These are phyloP conservation scores for Ammodytes marinus DNA, from an alignment of 2,113 vertebrate species.

Conservation along the genomic window DNA sequence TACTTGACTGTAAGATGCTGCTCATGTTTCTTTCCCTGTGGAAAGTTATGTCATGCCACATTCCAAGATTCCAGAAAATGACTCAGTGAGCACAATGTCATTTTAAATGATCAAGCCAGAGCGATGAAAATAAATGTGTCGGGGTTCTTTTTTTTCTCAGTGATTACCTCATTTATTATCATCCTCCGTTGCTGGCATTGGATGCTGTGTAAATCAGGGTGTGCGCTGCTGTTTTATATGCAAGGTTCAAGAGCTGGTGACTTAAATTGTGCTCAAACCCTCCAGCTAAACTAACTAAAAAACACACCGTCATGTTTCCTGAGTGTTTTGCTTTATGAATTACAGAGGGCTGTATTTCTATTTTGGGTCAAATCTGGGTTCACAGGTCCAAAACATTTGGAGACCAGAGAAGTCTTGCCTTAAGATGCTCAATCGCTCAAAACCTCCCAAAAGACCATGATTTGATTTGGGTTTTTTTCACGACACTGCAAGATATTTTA, in stretches of 20 bases:
- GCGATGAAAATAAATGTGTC: neutral
- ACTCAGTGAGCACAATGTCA: neutral
- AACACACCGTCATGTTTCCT: conserved; percentile 17
- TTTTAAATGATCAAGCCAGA: conserved; percentile 1
- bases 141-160: neutral
- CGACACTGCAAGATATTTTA: neutral
- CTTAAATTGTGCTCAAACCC: neutral
- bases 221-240: conserved; percentile 4
- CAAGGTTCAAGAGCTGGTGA: neutral
- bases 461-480: neutral
- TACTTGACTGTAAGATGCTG: neutral
- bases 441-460: neutral
- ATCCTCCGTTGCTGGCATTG: neutral
- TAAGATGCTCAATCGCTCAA: conserved; percentile 9
- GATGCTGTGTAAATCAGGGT: neutral
- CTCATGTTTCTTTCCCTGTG: neutral
- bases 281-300: neutral
- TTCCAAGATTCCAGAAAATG: neutral
- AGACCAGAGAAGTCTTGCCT: neutral
- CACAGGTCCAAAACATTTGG: conserved; percentile 24
- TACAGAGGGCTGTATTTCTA: neutral
- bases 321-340: conserved; percentile 16
- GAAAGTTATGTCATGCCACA: neutral
- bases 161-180: neutral
- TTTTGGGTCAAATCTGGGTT: conserved; percentile 19